A percentile compares a stretch with the other conserved stretches of the same genome.
phyloP scores from a whole-genome alignment of 2,113 vertebrate genomes.

The Hyaena hyaena region DNA sequence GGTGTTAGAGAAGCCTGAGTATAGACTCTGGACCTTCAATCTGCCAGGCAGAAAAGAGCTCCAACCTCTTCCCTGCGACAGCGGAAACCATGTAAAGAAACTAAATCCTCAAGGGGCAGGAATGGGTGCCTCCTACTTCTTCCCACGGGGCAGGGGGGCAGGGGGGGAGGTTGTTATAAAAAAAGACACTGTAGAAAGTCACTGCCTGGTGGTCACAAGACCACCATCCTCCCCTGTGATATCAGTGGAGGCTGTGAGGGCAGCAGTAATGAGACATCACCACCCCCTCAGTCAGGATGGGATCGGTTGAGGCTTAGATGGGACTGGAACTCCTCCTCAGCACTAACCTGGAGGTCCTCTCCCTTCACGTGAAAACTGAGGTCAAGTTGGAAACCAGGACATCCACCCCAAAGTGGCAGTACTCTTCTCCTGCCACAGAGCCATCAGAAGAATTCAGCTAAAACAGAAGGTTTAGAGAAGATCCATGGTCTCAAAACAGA shows the following conservation, averaged over 20 bases:
- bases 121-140: neutral
- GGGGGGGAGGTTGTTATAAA: neutral
- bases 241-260: neutral
- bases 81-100: neutral
- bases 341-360: neutral
- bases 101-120: neutral
- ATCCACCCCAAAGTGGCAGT: neutral
- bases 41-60: neutral
- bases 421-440: neutral
- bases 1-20: neutral
- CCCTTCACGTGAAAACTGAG: neutral
- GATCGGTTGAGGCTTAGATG: neutral
- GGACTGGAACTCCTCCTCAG: neutral
- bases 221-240: accelerated
- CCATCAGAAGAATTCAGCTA: neutral
- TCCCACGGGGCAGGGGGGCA: too few relatives aligned
- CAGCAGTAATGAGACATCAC: neutral
- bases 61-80: neutral
- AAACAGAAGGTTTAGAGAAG: neutral
- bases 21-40: neutral
- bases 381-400: neutral
- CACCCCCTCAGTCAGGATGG: too few relatives aligned
- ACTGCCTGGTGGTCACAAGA: neutral
- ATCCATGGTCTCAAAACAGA: neutral
- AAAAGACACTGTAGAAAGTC: neutral